A percentile compares a stretch with the other conserved stretches of the same genome.
phyloP scores from a whole-genome alignment of 2,113 vertebrate species.

The Oreochromis aureus region DNA sequence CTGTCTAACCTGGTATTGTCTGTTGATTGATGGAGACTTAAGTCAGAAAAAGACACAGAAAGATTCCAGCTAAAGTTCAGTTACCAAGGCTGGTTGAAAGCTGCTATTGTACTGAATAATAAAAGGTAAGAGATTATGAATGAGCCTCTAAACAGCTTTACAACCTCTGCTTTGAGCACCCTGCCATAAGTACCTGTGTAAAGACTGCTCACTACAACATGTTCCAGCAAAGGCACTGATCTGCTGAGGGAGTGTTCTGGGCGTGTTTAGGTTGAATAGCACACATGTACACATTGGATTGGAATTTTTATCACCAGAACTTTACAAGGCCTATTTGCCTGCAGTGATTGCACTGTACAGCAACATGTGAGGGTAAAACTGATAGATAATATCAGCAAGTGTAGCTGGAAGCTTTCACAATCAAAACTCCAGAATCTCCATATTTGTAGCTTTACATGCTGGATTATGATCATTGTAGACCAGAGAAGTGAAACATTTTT shows the following conservation, averaged over 20 bases:
- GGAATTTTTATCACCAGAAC: conserved; percentile 37
- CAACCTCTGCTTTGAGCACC: background rate
- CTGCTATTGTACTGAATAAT: background rate
- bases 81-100: background rate
- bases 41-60: background rate
- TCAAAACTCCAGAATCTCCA: background rate
- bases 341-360: background rate
- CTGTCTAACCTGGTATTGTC: background rate
- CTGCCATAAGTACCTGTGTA: background rate
- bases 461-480: background rate
- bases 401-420: background rate
- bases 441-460: background rate
- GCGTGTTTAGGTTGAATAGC: conserved; percentile 21
- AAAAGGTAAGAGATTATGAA: background rate
- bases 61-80: background rate
- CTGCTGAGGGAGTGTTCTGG: conserved; percentile 24
- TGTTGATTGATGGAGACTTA: background rate
- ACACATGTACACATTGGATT: background rate
- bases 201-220: conserved; percentile 10
- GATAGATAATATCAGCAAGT: background rate
- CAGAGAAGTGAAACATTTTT: background rate
- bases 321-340: conserved; percentile 2
- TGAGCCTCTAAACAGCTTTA: background rate
- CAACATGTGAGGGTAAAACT: background rate
- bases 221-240: conserved; percentile 38